These are phyloP conservation scores for Cryptotermes secundus DNA, from an alignment of 1,140 invertebrate species.

Conservation along the genomic window DNA sequence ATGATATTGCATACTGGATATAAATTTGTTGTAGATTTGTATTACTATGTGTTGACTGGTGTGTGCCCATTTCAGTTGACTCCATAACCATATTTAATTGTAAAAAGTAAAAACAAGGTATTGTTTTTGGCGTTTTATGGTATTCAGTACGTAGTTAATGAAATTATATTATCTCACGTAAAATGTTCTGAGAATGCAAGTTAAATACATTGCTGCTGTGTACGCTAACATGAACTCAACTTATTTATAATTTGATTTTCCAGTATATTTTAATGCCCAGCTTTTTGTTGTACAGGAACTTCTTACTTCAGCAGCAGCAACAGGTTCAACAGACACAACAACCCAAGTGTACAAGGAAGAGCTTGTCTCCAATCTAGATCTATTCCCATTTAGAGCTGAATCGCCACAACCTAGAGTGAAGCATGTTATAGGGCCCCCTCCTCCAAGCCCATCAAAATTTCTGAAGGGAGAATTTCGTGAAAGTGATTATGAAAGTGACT, in stretches of 20 bases:
- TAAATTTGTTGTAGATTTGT: too few relatives aligned
- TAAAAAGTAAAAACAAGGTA: too few relatives aligned
- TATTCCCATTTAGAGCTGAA: slow-evolving; percentile 52
- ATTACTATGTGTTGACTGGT: too few relatives aligned
- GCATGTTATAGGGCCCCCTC: slow-evolving; percentile 43
- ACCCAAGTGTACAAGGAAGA: not conserved
- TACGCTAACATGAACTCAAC: not conserved
- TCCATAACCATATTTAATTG: too few relatives aligned
- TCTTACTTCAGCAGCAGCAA: slow-evolving; percentile 45
- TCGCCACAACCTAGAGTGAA: slow-evolving; percentile 39
- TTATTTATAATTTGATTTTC: not conserved
- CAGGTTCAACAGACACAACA: slow-evolving; percentile 38
- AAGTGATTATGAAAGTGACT: slow-evolving; percentile 75
- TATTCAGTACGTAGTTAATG: too few relatives aligned
- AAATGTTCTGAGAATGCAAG: too few relatives aligned
- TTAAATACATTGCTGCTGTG: too few relatives aligned
- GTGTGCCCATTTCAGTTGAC: too few relatives aligned
- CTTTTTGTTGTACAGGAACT: slow-evolving; percentile 48
- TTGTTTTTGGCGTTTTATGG: too few relatives aligned
- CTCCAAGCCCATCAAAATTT: slow-evolving; percentile 64
- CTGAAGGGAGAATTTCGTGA: slow-evolving; percentile 66
- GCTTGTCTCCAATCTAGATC: slow-evolving; percentile 43
- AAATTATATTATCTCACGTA: too few relatives aligned
- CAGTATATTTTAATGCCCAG: not conserved
- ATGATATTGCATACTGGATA: too few relatives aligned